Percentiles rank a stretch among this genome's conserved stretches.
Evolutionary conservation across 2,888 invertebrate species (phyloP).

Genomic region (Timema podura): DNA sequence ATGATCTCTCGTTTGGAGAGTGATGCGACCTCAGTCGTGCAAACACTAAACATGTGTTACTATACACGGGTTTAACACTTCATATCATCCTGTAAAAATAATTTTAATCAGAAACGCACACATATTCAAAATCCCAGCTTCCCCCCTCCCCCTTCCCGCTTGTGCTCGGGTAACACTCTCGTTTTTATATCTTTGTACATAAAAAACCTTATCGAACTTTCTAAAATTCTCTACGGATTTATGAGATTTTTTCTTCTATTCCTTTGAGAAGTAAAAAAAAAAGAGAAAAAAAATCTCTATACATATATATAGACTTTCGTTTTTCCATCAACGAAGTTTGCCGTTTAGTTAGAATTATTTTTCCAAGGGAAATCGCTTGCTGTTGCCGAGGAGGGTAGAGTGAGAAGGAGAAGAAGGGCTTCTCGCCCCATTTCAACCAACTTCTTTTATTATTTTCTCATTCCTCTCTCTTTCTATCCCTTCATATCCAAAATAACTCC

Average conservation of each 20-base stretch:
- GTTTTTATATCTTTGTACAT: constrained; percentile 22
- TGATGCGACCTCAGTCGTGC: too few relatives aligned
- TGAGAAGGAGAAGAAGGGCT: neutral
- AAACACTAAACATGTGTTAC: too few relatives aligned
- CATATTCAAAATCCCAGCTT: too few relatives aligned
- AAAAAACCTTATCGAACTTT: constrained; percentile 25
- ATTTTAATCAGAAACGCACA: too few relatives aligned
- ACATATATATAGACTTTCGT: constrained; percentile 25
- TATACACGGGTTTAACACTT: too few relatives aligned
- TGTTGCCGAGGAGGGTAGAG: constrained; percentile 17
- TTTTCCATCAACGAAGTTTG: constrained; percentile 29
- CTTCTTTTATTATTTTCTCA: constrained; percentile 15
- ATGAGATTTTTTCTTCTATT: constrained; percentile 19
- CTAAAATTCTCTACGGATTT: constrained; percentile 23
- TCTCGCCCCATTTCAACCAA: constrained; percentile 2
- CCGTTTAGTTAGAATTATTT: constrained; percentile 29
- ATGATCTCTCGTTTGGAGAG: too few relatives aligned
- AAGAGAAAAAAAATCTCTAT: constrained; percentile 4
- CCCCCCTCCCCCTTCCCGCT: neutral
- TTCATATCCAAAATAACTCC: too few relatives aligned
- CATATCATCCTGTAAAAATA: too few relatives aligned
- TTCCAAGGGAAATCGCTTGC: constrained; percentile 26
- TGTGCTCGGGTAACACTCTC: neutral
- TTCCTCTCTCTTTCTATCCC: neutral
- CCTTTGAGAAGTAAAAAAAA: constrained; percentile 8